Evolutionary conservation across 2,113 vertebrate species (phyloP).

Genomic region (Speoplatyrhinus poulsoni): DNA sequence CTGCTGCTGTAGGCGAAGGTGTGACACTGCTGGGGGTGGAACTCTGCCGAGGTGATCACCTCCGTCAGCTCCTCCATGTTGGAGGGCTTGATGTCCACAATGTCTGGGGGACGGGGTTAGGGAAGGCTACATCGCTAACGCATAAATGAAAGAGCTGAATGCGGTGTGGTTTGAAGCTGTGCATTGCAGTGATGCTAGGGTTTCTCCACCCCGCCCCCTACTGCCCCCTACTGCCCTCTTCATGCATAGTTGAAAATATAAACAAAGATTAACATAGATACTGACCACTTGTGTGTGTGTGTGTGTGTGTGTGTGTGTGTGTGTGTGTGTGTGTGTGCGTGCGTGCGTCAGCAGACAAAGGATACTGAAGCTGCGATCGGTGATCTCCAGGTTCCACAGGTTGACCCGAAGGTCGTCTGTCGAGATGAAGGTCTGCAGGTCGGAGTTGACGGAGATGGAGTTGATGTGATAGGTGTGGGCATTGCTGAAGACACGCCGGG

Average conservation of each 20-base stretch:
- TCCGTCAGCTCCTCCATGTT: constrained; percentile 98
- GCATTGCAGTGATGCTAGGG: too few relatives aligned
- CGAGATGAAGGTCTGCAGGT: constrained; percentile 97
- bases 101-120: constrained; percentile 84
- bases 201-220: too few relatives aligned
- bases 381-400: constrained; percentile 97
- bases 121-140: constrained; percentile 59
- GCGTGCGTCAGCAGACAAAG: constrained; percentile 50
- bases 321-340: background rate
- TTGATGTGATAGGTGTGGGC: constrained; percentile 98
- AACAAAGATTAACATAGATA: too few relatives aligned
- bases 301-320: background rate
- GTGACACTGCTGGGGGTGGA: constrained; percentile 94
- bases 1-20: constrained; percentile 98
- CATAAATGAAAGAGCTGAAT: background rate
- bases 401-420: constrained; percentile 95
- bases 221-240: too few relatives aligned
- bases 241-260: too few relatives aligned
- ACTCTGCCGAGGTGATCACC: constrained; percentile 93
- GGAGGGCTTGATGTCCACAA: constrained; percentile 94
- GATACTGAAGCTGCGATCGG: constrained; percentile 98
- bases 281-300: background rate
- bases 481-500: constrained; percentile 89
- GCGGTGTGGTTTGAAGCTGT: too few relatives aligned
- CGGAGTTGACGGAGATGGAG: constrained; percentile 97